Evolutionary conservation across 2,113 vertebrate species (phyloP), one percentile per base, ranked within the genome.

Genomic region (Sapayoa aenigma): DNA sequence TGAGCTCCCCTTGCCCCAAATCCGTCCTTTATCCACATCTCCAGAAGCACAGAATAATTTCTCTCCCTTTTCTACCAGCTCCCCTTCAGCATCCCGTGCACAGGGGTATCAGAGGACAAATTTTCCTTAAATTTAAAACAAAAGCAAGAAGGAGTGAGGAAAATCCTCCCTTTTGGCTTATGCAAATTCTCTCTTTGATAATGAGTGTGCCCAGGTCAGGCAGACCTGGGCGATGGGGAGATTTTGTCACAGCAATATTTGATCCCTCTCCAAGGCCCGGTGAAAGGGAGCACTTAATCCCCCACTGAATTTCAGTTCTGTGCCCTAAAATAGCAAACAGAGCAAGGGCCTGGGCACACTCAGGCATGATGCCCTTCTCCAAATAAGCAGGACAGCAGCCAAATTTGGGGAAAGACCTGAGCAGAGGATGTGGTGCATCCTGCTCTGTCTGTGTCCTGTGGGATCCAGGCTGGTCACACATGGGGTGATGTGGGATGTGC

Each of bases 341-440:
- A 17, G 58, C 13, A 3, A 44, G 66, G 13, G 20, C 41, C 35
- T 1, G 21, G 39, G 23, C 53, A 14, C 22, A 0, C 37, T 49
- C 27, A 0, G 73, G 52, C 27, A 41, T 2, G 0, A 15, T 2
- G 5, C 5, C 1, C 7, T n/a, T 11, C 33, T 66, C 77, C 69
- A 58, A 19, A 66, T 0, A 3, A 56, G 37, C 31, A 12, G 55
- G 63, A 25, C 8, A 55, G 35, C 18, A 8, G 53, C 22, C 39
- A 52, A 13, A 75, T 49, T 17, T 62, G 0, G 3, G 82, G 41
- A 9, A 35, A 69, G 39, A 2, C 8, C 16, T 5, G 9, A 10
- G 7, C 8, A 4, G 2, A 1, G 23, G 59, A 35, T 15, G 24
- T 2, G 5, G 42, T 39, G 28, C 33, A 24, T 66, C 74, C 74